These are phyloP conservation scores for Coilia nasus DNA, from an alignment of 2,797 vertebrate genomes.

Conservation along the genomic window DNA sequence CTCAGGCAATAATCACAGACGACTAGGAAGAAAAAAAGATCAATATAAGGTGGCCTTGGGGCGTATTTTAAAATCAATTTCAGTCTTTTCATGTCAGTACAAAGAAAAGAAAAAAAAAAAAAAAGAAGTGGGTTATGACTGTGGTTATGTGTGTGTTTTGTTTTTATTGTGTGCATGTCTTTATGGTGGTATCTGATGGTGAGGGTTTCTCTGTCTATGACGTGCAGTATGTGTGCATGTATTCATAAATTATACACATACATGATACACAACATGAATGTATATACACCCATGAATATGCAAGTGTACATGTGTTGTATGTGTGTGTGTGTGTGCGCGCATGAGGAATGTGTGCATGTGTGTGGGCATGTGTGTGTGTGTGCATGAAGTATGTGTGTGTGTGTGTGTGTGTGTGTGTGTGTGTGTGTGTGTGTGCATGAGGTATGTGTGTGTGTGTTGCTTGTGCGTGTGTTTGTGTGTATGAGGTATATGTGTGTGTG, in stretches of 20 bases:
- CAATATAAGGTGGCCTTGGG: neutral
- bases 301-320: too few relatives aligned
- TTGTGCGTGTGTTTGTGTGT: neutral
- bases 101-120: neutral
- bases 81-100: neutral
- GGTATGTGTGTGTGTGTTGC: neutral
- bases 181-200: neutral
- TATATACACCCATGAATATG: too few relatives aligned
- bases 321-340: too few relatives aligned
- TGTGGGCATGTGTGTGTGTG: too few relatives aligned
- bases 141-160: neutral
- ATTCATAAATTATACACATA: too few relatives aligned
- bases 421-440: slow-evolving; percentile 9
- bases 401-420: neutral
- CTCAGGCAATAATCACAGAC: neutral
- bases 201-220: neutral
- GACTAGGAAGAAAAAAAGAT: neutral
- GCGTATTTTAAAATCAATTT: neutral
- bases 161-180: neutral
- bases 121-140: neutral
- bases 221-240: neutral
- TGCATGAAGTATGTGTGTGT: too few relatives aligned
- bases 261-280: too few relatives aligned
- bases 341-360: too few relatives aligned
- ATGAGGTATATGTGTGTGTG: neutral